phyloP scores from a whole-genome alignment of 2,113 vertebrate genomes.

The Sceloporus tristichus region DNA sequence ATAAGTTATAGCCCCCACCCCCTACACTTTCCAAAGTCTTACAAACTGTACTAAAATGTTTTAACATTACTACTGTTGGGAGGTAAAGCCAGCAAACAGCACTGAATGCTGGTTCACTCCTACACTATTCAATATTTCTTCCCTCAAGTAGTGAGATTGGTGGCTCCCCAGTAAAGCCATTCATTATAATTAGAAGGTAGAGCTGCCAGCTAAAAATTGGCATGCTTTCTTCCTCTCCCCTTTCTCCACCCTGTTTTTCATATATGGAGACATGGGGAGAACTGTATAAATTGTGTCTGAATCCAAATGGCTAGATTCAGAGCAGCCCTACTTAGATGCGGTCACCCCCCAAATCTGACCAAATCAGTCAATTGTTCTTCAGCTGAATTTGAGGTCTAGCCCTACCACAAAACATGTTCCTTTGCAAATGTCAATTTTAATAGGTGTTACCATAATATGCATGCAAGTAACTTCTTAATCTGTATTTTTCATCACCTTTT shows the following conservation, averaged over 20 bases:
- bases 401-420: not conserved
- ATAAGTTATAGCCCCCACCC: no score
- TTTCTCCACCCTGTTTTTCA: not conserved
- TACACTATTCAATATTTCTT: not conserved
- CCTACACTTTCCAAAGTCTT: no score
- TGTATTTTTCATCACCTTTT: constrained; percentile 14
- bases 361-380: not conserved
- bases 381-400: not conserved
- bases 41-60: no score
- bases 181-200: not conserved
- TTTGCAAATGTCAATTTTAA: constrained; percentile 13
- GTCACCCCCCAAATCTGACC: not conserved
- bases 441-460: not conserved
- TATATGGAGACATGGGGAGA: not conserved
- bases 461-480: constrained; percentile 46
- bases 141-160: not conserved
- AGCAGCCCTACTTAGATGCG: not conserved
- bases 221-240: no score
- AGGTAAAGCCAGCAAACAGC: not conserved
- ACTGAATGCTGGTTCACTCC: not conserved
- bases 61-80: no score
- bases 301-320: not conserved
- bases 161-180: not conserved
- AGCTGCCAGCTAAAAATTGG: not conserved
- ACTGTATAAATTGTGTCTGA: not conserved